phyloP scores from a whole-genome alignment of 2,888 invertebrate genomes.

The Cremastinae sp. region DNA sequence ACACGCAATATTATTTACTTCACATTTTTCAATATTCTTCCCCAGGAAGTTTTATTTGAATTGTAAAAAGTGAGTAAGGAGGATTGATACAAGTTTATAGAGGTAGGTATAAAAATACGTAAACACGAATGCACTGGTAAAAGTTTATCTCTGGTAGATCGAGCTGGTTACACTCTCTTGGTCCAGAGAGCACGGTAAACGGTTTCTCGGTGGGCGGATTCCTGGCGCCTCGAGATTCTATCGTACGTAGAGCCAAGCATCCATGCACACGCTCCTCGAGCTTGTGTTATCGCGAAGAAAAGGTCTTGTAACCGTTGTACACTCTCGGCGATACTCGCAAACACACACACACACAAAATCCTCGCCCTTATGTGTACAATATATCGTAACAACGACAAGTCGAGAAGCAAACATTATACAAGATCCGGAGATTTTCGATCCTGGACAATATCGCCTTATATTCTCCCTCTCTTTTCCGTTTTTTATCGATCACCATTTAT shows the following conservation, averaged over 20 bases:
- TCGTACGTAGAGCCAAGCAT: constrained; percentile 59
- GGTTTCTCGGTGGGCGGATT: constrained; percentile 67
- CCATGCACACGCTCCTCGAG: constrained; percentile 41
- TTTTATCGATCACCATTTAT: constrained; percentile 15
- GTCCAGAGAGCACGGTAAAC: constrained; percentile 61
- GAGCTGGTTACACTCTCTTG: constrained; percentile 63
- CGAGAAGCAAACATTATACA: constrained; percentile 40
- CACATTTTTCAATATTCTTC: no score
- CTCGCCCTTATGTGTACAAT: no score
- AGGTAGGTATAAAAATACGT: no score
- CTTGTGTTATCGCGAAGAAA: constrained; percentile 54
- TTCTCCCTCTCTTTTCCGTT: constrained; percentile 5
- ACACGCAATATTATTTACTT: no score
- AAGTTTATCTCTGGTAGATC: constrained; percentile 57
- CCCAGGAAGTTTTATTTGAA: no score
- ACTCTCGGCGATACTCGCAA: no score
- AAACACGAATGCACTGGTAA: constrained; percentile 26
- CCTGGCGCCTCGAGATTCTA: constrained; percentile 70
- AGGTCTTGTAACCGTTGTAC: constrained; percentile 58
- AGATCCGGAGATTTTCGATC: constrained; percentile 53
- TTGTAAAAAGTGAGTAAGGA: constrained; percentile 2
- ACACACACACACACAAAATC: constrained; percentile 7
- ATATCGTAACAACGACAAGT: constrained; percentile 24
- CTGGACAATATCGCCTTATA: constrained; percentile 10
- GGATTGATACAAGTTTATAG: no score